Conservation (phyloP, 2,113 vertebrate genomes). For the Nibea albiflora region DNA sequence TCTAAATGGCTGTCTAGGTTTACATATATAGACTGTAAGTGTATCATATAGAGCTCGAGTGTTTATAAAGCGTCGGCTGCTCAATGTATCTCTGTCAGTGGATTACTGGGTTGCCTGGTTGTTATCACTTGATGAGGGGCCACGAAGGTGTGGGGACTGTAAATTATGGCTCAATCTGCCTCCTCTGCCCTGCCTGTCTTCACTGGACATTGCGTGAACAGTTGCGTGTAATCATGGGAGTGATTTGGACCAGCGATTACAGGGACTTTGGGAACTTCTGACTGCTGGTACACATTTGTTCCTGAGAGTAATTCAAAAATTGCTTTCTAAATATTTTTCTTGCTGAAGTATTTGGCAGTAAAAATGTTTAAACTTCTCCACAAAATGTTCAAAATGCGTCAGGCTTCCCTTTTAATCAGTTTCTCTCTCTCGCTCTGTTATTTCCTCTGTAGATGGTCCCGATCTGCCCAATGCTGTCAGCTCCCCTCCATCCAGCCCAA, state of each 20-base stretch:
- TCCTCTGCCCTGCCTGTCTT: constrained; percentile 38
- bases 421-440: constrained; percentile 33
- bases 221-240: constrained; percentile 29
- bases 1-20: constrained; percentile 35
- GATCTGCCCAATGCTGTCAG: constrained; percentile 77
- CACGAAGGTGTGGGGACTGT: constrained; percentile 50
- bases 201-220: constrained; percentile 26
- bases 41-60: constrained; percentile 23
- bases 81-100: constrained; percentile 42
- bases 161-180: constrained; percentile 58
- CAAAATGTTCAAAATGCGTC: background rate
- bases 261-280: constrained; percentile 11
- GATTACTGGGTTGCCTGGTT: constrained; percentile 66
- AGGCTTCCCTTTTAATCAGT: constrained; percentile 24
- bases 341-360: background rate
- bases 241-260: constrained; percentile 21
- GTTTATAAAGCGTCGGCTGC: constrained; percentile 42
- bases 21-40: constrained; percentile 34
- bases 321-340: constrained; percentile 6
- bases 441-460: constrained; percentile 70
- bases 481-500: constrained; percentile 92
- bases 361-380: constrained; percentile 10
- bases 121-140: constrained; percentile 62
- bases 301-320: background rate
- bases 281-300: constrained; percentile 35